phyloP scores from a whole-genome alignment of 2,888 invertebrate genomes.

The Notodonta dromedarius region DNA sequence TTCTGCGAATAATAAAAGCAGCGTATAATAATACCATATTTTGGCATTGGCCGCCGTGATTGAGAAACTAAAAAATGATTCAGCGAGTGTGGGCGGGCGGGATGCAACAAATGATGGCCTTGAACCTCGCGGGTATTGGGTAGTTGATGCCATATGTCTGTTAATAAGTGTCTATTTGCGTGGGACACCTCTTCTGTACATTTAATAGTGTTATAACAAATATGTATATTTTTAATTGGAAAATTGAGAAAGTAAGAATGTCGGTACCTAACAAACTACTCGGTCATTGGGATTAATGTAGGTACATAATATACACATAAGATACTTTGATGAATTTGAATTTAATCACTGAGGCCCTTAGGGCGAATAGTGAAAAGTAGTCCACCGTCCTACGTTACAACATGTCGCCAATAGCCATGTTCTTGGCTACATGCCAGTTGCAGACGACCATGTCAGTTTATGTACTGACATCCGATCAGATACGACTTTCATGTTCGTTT shows the following conservation, averaged over 20 bases:
- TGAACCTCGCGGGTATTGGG: constrained; percentile 61
- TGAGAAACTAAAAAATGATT: constrained; percentile 67
- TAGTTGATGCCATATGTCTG: constrained; percentile 41
- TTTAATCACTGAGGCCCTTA: constrained; percentile 30
- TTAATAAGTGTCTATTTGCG: constrained; percentile 47
- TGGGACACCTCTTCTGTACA: constrained; percentile 32
- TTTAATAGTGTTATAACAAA: not conserved
- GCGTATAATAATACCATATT: constrained; percentile 41
- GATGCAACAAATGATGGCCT: constrained; percentile 71
- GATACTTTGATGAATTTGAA: not conserved
- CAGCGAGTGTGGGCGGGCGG: constrained; percentile 68
- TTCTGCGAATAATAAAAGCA: constrained; percentile 9
- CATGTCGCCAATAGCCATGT: constrained; percentile 40
- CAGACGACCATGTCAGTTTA: constrained; percentile 44
- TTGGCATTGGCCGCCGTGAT: constrained; percentile 59
- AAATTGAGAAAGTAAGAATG: not conserved
- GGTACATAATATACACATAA: too few species aligned
- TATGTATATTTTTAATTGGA: not conserved
- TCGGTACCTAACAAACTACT: too few species aligned
- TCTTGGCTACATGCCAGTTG: constrained; percentile 59
- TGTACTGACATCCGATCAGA: constrained; percentile 45
- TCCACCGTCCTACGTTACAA: constrained; percentile 56
- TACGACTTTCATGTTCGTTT: constrained; percentile 36
- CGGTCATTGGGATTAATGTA: too few species aligned
- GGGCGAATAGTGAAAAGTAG: constrained; percentile 38